Evolutionary conservation across 2,797 vertebrate genomes (phyloP), one percentile per base, ranked within the genome.

Genomic region (Chromis chromis): DNA sequence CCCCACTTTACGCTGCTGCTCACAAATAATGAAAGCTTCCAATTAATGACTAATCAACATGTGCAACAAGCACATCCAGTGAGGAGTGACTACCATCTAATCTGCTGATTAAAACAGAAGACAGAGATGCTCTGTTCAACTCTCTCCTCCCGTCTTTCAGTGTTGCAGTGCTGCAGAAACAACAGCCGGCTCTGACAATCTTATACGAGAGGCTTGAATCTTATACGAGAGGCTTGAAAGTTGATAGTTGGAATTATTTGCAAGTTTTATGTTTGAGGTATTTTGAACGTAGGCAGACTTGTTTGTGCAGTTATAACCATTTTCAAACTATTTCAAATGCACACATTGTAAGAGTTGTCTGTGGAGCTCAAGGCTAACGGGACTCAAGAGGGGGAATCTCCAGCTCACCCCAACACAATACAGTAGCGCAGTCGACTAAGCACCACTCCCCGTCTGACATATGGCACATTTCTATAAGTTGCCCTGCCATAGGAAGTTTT

Each of bases 41-140:
- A 92, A 92, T 93, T 93, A 93, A 94, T 94, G 90, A 93, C 91
- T 91, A 87, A 93, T 94, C 90, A 92, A 91, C 83, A 91, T 93
- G 91, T 93, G 87, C 90, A 93, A 91, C 90, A 91, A 91, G 89
- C 87, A 86, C 77, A 89, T 89, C 90, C 88, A 93, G 88, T 82
- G 91, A 91, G 84, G 87, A 93, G 88, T 89, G 91, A 93, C 90
- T 75, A 75, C 89, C 87, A 87, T 92, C 86, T 92, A 90, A 90
- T 93, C 84, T 74, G 83, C 84, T 85, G 91, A 91, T 92, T 92
- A 88, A 90, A 92, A 86, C 86, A 85, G 89, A 87, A 81, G 76
- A 92, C 92, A 91, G 90, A 89, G 85, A 85, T 91, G 79, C 84
- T 91, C 85, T 93, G 91, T 94, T 93, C 66, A 59, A 33, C 77